Evolutionary conservation across 1,140 invertebrate genomes (phyloP).

Genomic region (Drosophila kurseongensis): DNA sequence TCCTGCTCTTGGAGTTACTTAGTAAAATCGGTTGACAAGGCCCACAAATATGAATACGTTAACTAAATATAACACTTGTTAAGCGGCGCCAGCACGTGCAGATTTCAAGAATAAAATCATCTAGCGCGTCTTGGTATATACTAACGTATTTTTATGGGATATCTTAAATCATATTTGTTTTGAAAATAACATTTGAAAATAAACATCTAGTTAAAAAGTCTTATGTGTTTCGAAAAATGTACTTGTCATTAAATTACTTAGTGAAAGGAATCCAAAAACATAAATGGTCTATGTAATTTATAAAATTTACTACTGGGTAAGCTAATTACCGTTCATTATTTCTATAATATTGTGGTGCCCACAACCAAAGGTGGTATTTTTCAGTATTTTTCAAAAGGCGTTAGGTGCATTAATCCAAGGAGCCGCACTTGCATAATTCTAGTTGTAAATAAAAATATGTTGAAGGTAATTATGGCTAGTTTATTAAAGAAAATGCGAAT

Average conservation of each 20-base stretch:
- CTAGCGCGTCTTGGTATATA: constrained; percentile 11
- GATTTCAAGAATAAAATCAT: constrained; percentile 2
- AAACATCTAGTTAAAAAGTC: no score
- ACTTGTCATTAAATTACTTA: no score
- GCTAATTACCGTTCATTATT: no score
- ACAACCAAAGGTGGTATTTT: constrained; percentile 1
- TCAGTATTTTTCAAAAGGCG: constrained; percentile 2
- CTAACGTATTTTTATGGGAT: constrained; percentile 3
- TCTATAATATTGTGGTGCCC: no score
- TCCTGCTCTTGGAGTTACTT: neutral
- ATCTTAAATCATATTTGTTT: neutral
- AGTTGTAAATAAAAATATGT: constrained; percentile 59
- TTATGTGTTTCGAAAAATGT: no score
- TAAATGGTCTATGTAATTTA: no score
- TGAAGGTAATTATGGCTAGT: constrained; percentile 47
- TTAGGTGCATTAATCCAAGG: neutral
- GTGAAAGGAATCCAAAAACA: no score
- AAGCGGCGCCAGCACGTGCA: constrained; percentile 32
- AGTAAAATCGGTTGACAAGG: neutral
- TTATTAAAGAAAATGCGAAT: constrained; percentile 35
- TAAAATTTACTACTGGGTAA: constrained; percentile 2
- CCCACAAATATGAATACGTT: neutral
- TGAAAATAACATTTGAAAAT: no score
- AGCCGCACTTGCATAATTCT: constrained; percentile 72
- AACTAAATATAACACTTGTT: constrained; percentile 7